A percentile compares a stretch with the other conserved stretches of the same genome.
These are phyloP conservation scores for Platycnemis pennipes DNA, from an alignment of 2,888 invertebrate genomes.

Conservation along the genomic window DNA sequence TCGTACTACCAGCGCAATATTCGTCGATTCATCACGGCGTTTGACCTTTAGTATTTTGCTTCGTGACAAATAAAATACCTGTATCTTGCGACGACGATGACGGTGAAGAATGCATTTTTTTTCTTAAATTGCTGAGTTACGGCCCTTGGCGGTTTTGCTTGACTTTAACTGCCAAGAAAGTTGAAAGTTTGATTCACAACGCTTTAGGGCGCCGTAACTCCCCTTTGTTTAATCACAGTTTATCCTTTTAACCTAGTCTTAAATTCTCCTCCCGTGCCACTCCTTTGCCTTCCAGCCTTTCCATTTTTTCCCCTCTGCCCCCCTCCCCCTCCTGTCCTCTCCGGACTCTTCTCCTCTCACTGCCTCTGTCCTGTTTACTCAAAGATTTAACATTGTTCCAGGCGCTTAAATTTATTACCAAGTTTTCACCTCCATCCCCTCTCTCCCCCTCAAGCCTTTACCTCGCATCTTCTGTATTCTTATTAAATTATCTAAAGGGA, in stretches of 20 bases:
- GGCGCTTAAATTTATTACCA: constrained; percentile 66
- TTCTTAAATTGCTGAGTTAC: background rate
- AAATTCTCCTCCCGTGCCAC: background rate
- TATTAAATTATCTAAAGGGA: constrained; percentile 64
- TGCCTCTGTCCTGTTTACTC: constrained; percentile 54
- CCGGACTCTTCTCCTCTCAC: background rate
- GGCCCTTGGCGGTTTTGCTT: background rate
- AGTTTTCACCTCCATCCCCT: constrained; percentile 52
- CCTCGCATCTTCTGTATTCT: constrained; percentile 54
- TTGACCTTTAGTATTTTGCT: background rate
- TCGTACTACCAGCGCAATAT: background rate
- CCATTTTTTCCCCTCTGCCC: background rate
- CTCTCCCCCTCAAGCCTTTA: background rate
- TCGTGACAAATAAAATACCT: background rate
- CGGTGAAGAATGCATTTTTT: constrained; percentile 20
- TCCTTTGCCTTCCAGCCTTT: too few species aligned
- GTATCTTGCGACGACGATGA: too few species aligned
- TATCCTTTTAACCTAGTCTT: constrained; percentile 38
- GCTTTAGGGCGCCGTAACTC: background rate
- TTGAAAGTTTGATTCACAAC: background rate
- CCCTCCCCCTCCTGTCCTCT: background rate
- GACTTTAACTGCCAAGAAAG: background rate
- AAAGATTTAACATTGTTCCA: constrained; percentile 66
- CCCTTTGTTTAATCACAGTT: background rate
- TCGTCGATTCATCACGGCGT: background rate